Evolutionary conservation across 2,113 vertebrate species (phyloP).

Genomic region (Sylvia atricapilla): DNA sequence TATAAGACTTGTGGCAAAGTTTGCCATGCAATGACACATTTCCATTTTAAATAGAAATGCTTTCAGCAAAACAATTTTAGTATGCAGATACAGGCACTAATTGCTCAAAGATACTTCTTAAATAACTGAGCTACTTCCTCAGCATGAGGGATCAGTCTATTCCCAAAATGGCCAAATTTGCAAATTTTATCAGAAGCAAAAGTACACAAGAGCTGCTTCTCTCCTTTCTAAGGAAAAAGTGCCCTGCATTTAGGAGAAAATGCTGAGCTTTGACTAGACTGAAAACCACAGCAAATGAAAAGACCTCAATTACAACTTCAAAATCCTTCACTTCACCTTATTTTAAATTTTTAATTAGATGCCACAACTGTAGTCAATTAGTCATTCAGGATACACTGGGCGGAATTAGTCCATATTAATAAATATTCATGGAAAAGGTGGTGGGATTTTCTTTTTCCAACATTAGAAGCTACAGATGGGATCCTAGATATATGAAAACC

Average conservation of each 20-base stretch:
- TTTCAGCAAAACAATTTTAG: background rate
- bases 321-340: background rate
- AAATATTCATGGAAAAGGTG: background rate
- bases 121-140: slow-evolving; percentile 10
- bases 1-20: background rate
- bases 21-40: background rate
- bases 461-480: background rate
- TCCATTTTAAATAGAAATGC: slow-evolving; percentile 18
- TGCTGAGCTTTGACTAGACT: background rate
- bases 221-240: background rate
- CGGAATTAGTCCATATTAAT: background rate
- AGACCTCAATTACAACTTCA: background rate
- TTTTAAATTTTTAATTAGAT: background rate
- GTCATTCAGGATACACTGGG: background rate
- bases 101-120: slow-evolving; percentile 22
- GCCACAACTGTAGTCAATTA: background rate
- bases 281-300: background rate
- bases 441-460: background rate
- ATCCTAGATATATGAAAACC: background rate
- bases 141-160: background rate
- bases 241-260: background rate
- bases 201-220: background rate
- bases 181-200: background rate
- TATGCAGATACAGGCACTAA: background rate
- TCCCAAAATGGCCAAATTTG: background rate